Percentiles rank a stretch among this genome's conserved stretches.
These are phyloP conservation scores for Drosophila ustulata DNA, from an alignment of 2,888 invertebrate genomes.

Conservation along the genomic window DNA sequence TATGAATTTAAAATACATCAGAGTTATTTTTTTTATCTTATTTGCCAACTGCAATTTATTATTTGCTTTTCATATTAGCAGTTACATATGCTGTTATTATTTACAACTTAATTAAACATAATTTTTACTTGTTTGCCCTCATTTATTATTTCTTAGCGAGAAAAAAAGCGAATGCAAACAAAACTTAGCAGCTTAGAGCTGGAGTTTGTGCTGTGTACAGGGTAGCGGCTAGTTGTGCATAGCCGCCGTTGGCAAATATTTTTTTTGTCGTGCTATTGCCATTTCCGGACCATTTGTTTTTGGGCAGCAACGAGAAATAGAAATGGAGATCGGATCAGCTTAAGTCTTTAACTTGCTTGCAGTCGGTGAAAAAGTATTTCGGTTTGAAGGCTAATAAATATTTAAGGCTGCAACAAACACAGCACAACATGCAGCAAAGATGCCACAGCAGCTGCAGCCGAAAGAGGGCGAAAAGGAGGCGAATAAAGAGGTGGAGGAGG, in stretches of 20 bases:
- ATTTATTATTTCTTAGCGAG: no score
- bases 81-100: no score
- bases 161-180: no score
- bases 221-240: neutral
- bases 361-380: slow-evolving; percentile 46
- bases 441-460: neutral
- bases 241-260: no score
- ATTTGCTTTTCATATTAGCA: no score
- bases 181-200: no score
- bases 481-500: neutral
- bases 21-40: no score
- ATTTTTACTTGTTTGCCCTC: no score
- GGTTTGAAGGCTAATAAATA: slow-evolving; percentile 74
- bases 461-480: neutral
- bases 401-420: slow-evolving; percentile 53
- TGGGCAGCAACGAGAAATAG: slow-evolving; percentile 8
- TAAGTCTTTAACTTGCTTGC: slow-evolving; percentile 63
- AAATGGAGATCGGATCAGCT: slow-evolving; percentile 53
- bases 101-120: no score
- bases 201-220: neutral
- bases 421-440: slow-evolving; percentile 22
- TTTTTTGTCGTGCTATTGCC: slow-evolving; percentile 32
- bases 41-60: no score
- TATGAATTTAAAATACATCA: no score
- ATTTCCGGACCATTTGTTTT: slow-evolving; percentile 66